Conservation (phyloP, 2,113 vertebrate species). For the Ictalurus furcatus region DNA sequence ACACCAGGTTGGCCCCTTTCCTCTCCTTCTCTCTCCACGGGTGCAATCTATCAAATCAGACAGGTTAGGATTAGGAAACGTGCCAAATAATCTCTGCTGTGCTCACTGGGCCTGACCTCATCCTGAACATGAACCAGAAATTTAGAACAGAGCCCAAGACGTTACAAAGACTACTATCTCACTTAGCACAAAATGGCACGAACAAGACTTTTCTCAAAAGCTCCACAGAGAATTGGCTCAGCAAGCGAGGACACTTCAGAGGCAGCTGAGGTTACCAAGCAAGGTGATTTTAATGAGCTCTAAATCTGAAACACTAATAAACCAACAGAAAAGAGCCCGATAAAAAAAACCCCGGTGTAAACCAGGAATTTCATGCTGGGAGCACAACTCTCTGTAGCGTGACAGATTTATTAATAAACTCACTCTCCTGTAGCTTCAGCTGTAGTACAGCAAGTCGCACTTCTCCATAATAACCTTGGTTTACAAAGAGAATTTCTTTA, state of each 20-base stretch:
- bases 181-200: neutral
- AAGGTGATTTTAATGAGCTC: slow-evolving; percentile 45
- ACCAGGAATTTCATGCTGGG: slow-evolving; percentile 42
- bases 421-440: neutral
- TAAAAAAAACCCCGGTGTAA: slow-evolving; percentile 35
- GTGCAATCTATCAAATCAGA: neutral
- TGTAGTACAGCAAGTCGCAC: neutral
- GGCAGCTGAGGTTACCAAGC: neutral
- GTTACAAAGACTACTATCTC: neutral
- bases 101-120: neutral
- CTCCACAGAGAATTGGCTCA: neutral
- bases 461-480: neutral
- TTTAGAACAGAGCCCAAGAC: neutral
- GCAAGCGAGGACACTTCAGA: slow-evolving; percentile 16
- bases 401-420: slow-evolving; percentile 50
- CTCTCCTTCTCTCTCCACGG: neutral
- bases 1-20: neutral
- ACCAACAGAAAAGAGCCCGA: slow-evolving; percentile 13
- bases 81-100: neutral
- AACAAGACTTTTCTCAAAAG: neutral
- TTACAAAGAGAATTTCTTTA: neutral
- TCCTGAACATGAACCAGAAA: neutral
- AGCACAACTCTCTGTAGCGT: slow-evolving; percentile 45
- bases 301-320: slow-evolving; percentile 42
- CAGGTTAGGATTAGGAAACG: neutral